These are phyloP conservation scores for Apeira syringaria DNA, from an alignment of 2,888 invertebrate genomes.

Conservation along the genomic window DNA sequence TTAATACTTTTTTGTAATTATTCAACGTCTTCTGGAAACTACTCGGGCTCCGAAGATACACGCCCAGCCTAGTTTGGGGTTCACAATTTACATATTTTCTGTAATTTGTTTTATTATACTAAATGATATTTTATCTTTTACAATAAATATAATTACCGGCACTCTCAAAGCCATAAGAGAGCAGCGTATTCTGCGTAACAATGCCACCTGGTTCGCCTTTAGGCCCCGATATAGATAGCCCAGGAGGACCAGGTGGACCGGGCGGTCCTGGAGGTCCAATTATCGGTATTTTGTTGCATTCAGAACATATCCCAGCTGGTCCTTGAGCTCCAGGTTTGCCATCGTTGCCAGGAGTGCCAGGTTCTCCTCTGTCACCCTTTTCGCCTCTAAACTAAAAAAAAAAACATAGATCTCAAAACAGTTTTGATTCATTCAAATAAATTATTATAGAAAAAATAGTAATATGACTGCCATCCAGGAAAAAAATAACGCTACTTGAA, in stretches of 20 bases:
- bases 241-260: constrained; percentile 53
- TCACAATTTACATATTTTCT: too few relatives aligned
- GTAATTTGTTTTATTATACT: too few relatives aligned
- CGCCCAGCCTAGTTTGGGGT: too few relatives aligned
- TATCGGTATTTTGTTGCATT: constrained; percentile 11
- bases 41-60: too few relatives aligned
- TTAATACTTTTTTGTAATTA: too few relatives aligned
- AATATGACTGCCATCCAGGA: too few relatives aligned
- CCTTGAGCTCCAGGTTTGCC: constrained; percentile 49
- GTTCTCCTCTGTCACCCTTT: constrained; percentile 56
- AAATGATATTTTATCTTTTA: too few relatives aligned
- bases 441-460: too few relatives aligned
- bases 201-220: constrained; percentile 56
- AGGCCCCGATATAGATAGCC: constrained; percentile 55
- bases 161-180: not conserved
- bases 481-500: too few relatives aligned
- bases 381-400: constrained; percentile 55
- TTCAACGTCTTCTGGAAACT: too few relatives aligned
- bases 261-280: constrained; percentile 40
- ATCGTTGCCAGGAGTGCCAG: constrained; percentile 44
- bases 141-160: constrained; percentile 1
- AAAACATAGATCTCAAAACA: not conserved
- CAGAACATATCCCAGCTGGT: constrained; percentile 31
- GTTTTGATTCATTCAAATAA: too few relatives aligned
- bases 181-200: constrained; percentile 1